These are phyloP conservation scores for Thamnophis elegans DNA, from an alignment of 2,797 vertebrate genomes.

Conservation along the genomic window DNA sequence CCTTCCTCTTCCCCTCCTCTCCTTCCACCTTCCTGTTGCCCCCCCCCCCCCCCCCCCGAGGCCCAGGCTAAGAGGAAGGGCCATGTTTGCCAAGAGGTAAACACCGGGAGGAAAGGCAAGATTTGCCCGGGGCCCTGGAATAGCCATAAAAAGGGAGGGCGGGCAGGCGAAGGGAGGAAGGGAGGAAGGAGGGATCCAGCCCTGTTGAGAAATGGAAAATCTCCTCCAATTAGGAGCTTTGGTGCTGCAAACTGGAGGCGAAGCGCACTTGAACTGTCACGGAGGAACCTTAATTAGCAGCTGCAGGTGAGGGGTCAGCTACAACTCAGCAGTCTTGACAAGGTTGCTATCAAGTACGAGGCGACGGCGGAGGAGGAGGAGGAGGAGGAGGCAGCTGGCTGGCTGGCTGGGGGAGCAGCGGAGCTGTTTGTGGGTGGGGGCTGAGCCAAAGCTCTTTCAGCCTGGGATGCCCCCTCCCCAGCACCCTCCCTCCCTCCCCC, in stretches of 20 bases:
- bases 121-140: constrained; percentile 65
- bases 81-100: constrained; percentile 40
- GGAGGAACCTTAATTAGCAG: constrained; percentile 91
- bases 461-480: constrained; percentile 45
- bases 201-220: constrained; percentile 74
- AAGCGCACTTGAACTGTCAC: constrained; percentile 87
- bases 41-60: constrained; percentile 42
- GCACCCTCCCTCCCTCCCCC: neutral
- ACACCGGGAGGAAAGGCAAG: constrained; percentile 55
- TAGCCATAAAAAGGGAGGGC: constrained; percentile 50
- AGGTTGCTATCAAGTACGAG: constrained; percentile 80
- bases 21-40: neutral
- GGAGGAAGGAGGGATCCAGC: constrained; percentile 32
- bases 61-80: constrained; percentile 53
- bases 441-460: constrained; percentile 41
- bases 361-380: constrained; percentile 43
- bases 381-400: constrained; percentile 35
- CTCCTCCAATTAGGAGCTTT: constrained; percentile 87
- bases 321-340: constrained; percentile 82
- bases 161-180: neutral
- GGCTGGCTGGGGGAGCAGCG: constrained; percentile 21
- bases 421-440: constrained; percentile 25
- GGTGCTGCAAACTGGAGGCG: constrained; percentile 75
- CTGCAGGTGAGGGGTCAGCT: constrained; percentile 84
- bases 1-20: neutral